phyloP scores from a whole-genome alignment of 1,140 invertebrate genomes.

The Drosophila sp. region DNA sequence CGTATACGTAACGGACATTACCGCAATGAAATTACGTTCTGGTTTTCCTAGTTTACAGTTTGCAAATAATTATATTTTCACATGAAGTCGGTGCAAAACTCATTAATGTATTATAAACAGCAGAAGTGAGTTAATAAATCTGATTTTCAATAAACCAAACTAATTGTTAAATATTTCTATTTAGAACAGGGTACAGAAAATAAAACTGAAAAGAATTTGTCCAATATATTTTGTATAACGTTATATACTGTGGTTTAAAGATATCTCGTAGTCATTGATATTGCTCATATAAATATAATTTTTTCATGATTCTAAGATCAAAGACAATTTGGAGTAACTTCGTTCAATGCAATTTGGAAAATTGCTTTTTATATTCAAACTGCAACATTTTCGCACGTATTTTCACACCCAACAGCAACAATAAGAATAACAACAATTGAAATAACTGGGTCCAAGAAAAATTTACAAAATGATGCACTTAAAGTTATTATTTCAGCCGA shows the following conservation, averaged over 20 bases:
- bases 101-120: no score
- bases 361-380: constrained; percentile 20
- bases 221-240: no score
- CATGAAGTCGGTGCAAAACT: no score
- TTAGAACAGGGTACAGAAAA: no score
- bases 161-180: no score
- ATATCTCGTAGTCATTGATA: no score
- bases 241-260: no score
- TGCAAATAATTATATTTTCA: no score
- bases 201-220: no score
- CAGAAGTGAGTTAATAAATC: no score
- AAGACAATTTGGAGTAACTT: constrained; percentile 7
- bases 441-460: constrained; percentile 41
- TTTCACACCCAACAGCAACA: constrained; percentile 26
- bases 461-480: constrained; percentile 76
- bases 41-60: no score
- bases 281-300: background rate
- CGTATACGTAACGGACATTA: constrained; percentile 14
- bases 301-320: constrained; percentile 10
- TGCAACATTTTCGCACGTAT: constrained; percentile 61
- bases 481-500: constrained; percentile 77
- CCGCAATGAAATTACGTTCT: background rate
- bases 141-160: no score
- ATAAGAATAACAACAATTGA: constrained; percentile 5
- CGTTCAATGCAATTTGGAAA: constrained; percentile 41